Evolutionary conservation across 92 coral and sea anemone species (phyloP), one percentile per base, ranked within the genome.

Genomic region (Palythoa grandis): DNA sequence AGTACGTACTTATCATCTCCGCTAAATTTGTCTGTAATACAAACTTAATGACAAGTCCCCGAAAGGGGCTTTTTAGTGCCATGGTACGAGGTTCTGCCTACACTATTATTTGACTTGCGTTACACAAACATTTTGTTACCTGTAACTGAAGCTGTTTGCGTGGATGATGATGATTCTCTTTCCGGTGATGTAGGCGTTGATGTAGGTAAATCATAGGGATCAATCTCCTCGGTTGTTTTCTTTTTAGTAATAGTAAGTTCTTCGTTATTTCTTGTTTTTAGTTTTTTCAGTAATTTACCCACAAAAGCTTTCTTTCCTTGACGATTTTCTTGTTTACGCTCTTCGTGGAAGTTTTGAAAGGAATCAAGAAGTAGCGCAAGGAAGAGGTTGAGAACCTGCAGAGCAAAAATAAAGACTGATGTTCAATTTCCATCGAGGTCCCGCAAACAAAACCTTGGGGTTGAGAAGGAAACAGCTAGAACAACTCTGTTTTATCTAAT

Each of bases 281-380:
- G 22, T 19, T 39, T 60, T 39, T 16, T 79, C 58, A 79, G 40
- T 39, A 65, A 12, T 29, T 50, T 35, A 65, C 73, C 53, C 16
- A 40, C 56, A 39, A 40, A 19, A 10, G 61, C 19, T 23, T 63
- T 47, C 29, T 23, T 79, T 5, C 53, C 29, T 40, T 63, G 17
- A 4, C 1, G 20, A 11, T 39, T 66, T 63, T 65, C 23, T 6
- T 43, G 40, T 19, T 65, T 79, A 20, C 63, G 61, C 5, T 61
- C 63, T 7, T 65, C 63, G n/a, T 63, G 29, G 29, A 88, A 88
- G 11, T 63, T 37, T 65, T 79, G 72, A 23, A 88, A 88, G 1
- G 91, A 83, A 83, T 88, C 86, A 43, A 88, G 75, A 48, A 88
- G 87, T 11, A 88, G 72, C 9, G 91, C 91, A 7, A 88, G 78